phyloP scores from a whole-genome alignment of 2,797 vertebrate species.

The Buphagus erythrorhynchus region DNA sequence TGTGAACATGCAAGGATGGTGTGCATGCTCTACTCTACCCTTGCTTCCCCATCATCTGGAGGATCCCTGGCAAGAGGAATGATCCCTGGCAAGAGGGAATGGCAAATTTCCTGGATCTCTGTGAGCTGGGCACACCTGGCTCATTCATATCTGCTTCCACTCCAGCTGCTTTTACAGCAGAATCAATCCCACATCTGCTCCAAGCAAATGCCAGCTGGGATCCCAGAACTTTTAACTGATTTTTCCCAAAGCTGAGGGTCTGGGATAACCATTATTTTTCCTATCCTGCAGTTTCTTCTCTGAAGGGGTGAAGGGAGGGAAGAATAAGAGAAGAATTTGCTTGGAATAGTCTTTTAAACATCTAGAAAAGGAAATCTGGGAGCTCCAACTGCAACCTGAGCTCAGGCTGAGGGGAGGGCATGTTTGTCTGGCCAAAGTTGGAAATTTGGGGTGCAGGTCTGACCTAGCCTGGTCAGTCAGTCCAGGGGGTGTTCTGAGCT shows the following conservation, averaged over 20 bases:
- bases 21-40: neutral
- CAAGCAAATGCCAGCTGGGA: neutral
- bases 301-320: neutral
- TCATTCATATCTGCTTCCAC: neutral
- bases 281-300: neutral
- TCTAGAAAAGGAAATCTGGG: neutral
- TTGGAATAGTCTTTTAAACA: neutral
- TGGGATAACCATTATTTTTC: neutral
- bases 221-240: accelerated
- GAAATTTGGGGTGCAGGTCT: neutral
- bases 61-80: neutral
- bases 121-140: accelerated
- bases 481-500: neutral
- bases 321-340: neutral
- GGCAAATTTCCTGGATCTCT: neutral
- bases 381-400: neutral
- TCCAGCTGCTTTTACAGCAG: neutral
- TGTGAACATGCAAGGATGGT: neutral
- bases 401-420: neutral
- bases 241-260: neutral
- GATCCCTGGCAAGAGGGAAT: too few species aligned
- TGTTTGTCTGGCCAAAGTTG: neutral
- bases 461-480: neutral
- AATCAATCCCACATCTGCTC: neutral
- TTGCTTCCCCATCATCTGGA: neutral